phyloP scores from a whole-genome alignment of 2,797 vertebrate species.

The Sebastes diaconus region DNA sequence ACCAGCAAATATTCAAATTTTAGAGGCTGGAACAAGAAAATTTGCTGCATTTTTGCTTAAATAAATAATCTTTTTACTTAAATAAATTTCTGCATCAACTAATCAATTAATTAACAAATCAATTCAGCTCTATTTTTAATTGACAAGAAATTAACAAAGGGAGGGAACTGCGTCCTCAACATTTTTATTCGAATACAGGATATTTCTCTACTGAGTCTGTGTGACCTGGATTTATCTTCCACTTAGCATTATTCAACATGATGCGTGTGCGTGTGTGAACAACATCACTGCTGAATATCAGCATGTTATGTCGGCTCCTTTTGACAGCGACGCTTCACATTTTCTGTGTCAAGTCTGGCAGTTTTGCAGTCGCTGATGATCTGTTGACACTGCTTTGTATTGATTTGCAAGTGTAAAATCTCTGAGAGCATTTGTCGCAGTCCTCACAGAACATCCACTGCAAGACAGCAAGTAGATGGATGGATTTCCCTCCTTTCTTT shows the following conservation, averaged over 20 bases:
- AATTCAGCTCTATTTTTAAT: not conserved
- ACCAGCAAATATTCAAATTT: not conserved
- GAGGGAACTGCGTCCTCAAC: rapidly evolving
- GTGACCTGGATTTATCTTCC: not conserved
- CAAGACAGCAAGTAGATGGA: not conserved
- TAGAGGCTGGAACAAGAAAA: not conserved
- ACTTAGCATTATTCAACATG: not conserved
- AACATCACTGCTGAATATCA: not conserved
- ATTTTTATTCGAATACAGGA: not conserved
- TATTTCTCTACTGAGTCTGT: not conserved
- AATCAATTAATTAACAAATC: not conserved
- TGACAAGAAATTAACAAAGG: not conserved
- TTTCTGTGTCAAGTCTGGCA: slow-evolving; percentile 5
- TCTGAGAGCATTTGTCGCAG: slow-evolving; percentile 15
- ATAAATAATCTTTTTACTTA: no score
- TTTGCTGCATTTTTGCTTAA: not conserved
- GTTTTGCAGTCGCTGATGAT: not conserved
- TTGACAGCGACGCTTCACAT: not conserved
- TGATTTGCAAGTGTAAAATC: slow-evolving; percentile 36
- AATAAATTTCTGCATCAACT: not conserved
- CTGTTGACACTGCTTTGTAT: slow-evolving; percentile 6
- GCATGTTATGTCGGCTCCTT: not conserved
- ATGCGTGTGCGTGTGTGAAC: not conserved
- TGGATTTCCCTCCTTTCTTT: slow-evolving; percentile 10
- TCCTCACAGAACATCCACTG: not conserved